These are phyloP conservation scores for Myiopsitta monachus DNA, from an alignment of 2,113 vertebrate genomes.

Conservation along the genomic window DNA sequence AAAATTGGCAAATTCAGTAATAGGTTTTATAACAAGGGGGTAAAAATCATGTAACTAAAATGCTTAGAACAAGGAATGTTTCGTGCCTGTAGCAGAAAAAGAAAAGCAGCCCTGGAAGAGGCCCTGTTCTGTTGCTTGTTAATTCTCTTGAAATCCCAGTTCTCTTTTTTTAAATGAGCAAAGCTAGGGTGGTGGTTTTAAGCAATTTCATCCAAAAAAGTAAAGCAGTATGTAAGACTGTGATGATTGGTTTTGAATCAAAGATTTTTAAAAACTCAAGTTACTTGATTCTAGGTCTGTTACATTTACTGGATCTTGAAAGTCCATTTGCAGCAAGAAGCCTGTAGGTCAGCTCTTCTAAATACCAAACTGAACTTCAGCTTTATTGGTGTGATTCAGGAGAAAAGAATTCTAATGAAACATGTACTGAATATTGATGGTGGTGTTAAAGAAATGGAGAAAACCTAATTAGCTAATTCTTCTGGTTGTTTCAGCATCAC, in stretches of 20 bases:
- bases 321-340: constrained; percentile 1
- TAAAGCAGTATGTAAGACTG: not conserved
- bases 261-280: not conserved
- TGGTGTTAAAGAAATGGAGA: constrained; percentile 33
- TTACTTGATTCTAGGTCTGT: not conserved
- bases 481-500: constrained; percentile 17
- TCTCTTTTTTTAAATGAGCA: not conserved
- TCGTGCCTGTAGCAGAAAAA: not conserved
- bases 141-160: not conserved
- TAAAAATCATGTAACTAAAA: not conserved
- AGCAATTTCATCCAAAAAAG: not conserved
- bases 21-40: not conserved
- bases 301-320: not conserved
- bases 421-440: constrained; percentile 29
- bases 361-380: constrained; percentile 16
- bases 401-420: constrained; percentile 73
- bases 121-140: not conserved
- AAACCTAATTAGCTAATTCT: not conserved
- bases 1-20: too few species aligned
- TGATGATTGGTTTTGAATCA: not conserved
- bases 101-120: not conserved
- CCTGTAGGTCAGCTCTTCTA: not conserved
- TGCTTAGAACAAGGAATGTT: not conserved
- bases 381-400: constrained; percentile 72
- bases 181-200: not conserved